These are phyloP conservation scores for Oryzias javanicus DNA, from an alignment of 2,113 vertebrate species.

Conservation along the genomic window DNA sequence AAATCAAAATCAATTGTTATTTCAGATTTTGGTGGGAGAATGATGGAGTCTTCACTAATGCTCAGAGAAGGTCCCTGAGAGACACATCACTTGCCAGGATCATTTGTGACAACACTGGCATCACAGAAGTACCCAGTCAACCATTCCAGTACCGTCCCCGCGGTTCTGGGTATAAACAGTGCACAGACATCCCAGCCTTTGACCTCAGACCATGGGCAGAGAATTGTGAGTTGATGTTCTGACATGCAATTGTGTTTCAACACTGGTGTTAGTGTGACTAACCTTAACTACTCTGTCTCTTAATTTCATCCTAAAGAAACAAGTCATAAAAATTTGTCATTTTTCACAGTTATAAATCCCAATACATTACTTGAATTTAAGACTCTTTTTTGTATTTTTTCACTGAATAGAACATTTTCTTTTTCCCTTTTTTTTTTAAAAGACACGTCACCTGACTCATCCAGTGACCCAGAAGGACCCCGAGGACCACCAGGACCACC, in stretches of 20 bases:
- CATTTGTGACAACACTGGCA: slow-evolving; percentile 78
- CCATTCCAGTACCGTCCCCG: slow-evolving; percentile 59
- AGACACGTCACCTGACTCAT: too few relatives aligned
- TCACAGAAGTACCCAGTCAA: slow-evolving; percentile 60
- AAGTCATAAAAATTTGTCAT: too few relatives aligned
- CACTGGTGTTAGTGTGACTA: background rate
- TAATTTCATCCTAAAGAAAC: background rate
- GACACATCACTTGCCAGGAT: slow-evolving; percentile 64
- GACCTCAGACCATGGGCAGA: slow-evolving; percentile 73
- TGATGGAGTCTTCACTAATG: slow-evolving; percentile 59
- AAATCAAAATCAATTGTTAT: background rate
- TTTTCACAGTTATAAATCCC: too few relatives aligned
- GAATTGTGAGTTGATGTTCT: slow-evolving; percentile 33
- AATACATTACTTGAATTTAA: too few relatives aligned
- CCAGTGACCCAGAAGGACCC: background rate
- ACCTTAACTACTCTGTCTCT: background rate
- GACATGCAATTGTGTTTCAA: background rate
- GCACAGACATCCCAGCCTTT: slow-evolving; percentile 48
- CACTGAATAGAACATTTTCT: too few relatives aligned
- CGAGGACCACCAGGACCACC: fast-evolving
- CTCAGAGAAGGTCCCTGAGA: slow-evolving; percentile 53
- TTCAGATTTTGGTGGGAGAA: slow-evolving; percentile 79
- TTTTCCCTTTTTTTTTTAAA: too few relatives aligned
- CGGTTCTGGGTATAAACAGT: slow-evolving; percentile 44
- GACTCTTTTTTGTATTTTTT: too few relatives aligned